Evolutionary conservation across 2,888 invertebrate genomes (phyloP), one percentile per base, ranked within the genome.

Genomic region (Orthonevra nobilis): DNA sequence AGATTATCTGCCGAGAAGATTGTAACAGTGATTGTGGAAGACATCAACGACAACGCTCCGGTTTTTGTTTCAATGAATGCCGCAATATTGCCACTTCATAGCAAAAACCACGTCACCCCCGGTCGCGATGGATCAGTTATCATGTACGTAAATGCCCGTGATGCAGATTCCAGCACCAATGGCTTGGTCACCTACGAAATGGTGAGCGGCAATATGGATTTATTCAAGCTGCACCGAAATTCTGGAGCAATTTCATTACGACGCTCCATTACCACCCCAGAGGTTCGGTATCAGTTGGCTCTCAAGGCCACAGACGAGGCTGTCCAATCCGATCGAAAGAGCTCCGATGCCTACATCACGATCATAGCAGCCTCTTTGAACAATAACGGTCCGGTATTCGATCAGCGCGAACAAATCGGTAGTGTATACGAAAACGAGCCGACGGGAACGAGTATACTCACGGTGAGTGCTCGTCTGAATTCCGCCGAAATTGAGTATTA

Each of bases 41-140:
- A 97, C 87, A 93, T 97, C 73, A 97, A 97, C 87, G 97, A 98
- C 87, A 97, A 97, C 87, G 95, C 96, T 3, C 97, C 97, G 0
- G 90, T 94, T 14, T 97, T 97, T 86, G 94, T 95, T 1, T 96
- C 96, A 44, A 96, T 97, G 95, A 96, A 96, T 84, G 95, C 97
- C 0, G 96, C 96, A 0, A 91, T 96, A n/a, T 89, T 97, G 40
- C 93, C 93, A 48, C 89, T 91, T 12, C 68, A 72, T 9, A 82
- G 81, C 4, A 54, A 74, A 0, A 74, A 75, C 26, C 81, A 82
- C 6, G 56, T 66, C 2, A 72, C 60, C 0, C 88, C 90, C 26
- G 91, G 91, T 5, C 91, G 92, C 81, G 91, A 91, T 72, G 92
- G 93, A 6, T 89, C 91, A 64, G 91, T 93, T 54, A 93, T 97